Conservation (phyloP, 2,113 vertebrate species). For the Alethe diademata region DNA sequence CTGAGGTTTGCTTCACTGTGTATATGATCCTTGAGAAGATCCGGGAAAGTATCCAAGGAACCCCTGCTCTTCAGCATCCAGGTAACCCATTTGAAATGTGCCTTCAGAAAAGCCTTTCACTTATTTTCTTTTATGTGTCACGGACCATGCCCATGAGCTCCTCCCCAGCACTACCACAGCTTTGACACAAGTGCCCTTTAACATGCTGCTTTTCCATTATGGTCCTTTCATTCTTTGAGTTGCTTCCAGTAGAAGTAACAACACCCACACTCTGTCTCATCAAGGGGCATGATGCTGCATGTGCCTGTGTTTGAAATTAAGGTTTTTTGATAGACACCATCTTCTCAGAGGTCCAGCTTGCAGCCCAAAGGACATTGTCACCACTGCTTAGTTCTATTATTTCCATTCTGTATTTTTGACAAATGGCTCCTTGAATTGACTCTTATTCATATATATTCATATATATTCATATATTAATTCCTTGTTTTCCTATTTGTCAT, state of each 20-base stretch:
- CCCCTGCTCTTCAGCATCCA: neutral
- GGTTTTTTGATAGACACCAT: neutral
- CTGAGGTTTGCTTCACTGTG: neutral
- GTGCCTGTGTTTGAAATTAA: neutral
- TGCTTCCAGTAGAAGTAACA: neutral
- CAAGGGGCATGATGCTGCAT: neutral
- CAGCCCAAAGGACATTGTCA: neutral
- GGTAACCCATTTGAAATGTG: neutral
- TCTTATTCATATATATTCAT: neutral
- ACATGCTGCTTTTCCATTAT: neutral
- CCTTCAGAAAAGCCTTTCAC: neutral
- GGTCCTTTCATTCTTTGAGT: neutral
- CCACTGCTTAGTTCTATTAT: neutral
- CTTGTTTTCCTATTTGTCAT: neutral
- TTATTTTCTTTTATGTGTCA: neutral
- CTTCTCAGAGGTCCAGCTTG: neutral
- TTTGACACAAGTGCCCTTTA: neutral
- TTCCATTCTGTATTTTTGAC: neutral
- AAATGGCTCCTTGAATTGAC: neutral
- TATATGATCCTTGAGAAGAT: neutral
- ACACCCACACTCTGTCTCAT: neutral
- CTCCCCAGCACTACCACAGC: neutral
- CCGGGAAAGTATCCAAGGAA: neutral
- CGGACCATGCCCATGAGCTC: neutral
- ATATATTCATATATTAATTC: neutral